Conservation (phyloP, 2,113 vertebrate species). For the Phainopepla nitens region DNA sequence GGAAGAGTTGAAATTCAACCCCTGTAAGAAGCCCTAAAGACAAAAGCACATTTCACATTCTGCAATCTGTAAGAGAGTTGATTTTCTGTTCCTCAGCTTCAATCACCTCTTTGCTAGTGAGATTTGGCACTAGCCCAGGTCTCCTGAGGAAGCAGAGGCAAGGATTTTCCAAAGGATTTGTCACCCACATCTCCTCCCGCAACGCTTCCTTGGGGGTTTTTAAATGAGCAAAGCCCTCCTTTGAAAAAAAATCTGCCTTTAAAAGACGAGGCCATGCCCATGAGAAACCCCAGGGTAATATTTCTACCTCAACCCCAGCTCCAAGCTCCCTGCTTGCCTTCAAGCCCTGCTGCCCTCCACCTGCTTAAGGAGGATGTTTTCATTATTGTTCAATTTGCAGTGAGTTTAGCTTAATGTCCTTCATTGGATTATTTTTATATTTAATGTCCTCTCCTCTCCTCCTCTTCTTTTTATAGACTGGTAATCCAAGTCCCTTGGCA, state of each 20-base stretch:
- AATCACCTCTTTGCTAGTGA: neutral
- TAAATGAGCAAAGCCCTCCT: neutral
- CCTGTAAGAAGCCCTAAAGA: neutral
- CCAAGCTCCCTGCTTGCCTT: neutral
- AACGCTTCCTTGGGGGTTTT: neutral
- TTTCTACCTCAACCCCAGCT: neutral
- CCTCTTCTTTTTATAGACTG: conserved; percentile 54
- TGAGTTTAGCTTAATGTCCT: conserved; percentile 5
- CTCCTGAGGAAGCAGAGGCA: conserved; percentile 21
- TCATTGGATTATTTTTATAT: conserved; percentile 58
- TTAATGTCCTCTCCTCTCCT: conserved; percentile 41
- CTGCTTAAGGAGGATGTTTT: conserved; percentile 14
- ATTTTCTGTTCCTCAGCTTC: conserved; percentile 21
- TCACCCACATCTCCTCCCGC: neutral
- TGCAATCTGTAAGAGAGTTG: neutral
- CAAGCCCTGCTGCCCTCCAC: neutral
- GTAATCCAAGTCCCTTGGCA: conserved; percentile 58
- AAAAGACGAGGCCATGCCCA: neutral
- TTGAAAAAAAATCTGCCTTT: neutral
- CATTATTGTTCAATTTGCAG: conserved; percentile 30
- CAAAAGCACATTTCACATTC: neutral
- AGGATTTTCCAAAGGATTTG: conserved; percentile 33
- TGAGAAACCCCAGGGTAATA: neutral
- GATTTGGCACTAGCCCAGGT: conserved; percentile 17
- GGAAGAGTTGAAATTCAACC: neutral